A percentile compares a stretch with the other conserved stretches of the same genome.
phyloP scores from a whole-genome alignment of 2,888 invertebrate genomes.

The Anarsia innoxiella region DNA sequence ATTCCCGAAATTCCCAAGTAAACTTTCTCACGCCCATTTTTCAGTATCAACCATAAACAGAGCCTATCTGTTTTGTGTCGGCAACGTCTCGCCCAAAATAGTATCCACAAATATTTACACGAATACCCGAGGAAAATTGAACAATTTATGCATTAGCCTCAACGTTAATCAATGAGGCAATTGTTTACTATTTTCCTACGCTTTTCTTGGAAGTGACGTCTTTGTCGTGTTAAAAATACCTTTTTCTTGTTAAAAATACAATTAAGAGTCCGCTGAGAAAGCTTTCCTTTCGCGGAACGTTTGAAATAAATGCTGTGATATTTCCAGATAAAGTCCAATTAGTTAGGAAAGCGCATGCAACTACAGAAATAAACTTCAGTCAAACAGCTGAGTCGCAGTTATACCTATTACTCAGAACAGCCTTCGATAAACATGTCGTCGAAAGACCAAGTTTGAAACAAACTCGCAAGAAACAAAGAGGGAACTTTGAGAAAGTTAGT shows the following conservation, averaged over 20 bases:
- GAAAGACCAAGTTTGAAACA: slow-evolving; percentile 45
- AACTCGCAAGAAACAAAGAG: slow-evolving; percentile 62
- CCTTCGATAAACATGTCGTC: slow-evolving; percentile 52
- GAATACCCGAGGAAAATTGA: slow-evolving; percentile 10
- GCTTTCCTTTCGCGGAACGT: too few relatives aligned
- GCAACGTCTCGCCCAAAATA: slow-evolving; percentile 27
- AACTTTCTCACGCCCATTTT: slow-evolving; percentile 53
- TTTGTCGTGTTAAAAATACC: too few relatives aligned
- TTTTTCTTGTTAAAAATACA: too few relatives aligned
- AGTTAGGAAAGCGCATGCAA: too few relatives aligned
- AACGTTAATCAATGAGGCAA: slow-evolving; percentile 1
- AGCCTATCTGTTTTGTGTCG: slow-evolving; percentile 42
- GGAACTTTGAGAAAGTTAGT: slow-evolving; percentile 57
- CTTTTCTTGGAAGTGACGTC: too few relatives aligned
- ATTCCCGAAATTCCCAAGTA: slow-evolving; percentile 44
- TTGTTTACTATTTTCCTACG: neutral
- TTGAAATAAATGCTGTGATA: too few relatives aligned
- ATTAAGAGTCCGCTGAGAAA: too few relatives aligned
- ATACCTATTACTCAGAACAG: slow-evolving; percentile 8
- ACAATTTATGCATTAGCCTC: slow-evolving; percentile 8
- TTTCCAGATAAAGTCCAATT: slow-evolving; percentile 1
- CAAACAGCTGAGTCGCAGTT: slow-evolving; percentile 11
- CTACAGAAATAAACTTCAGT: slow-evolving; percentile 9
- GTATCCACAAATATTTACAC: slow-evolving; percentile 23
- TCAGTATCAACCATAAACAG: slow-evolving; percentile 33